phyloP scores from a whole-genome alignment of 2,113 vertebrate species.

The Rynchops niger region DNA sequence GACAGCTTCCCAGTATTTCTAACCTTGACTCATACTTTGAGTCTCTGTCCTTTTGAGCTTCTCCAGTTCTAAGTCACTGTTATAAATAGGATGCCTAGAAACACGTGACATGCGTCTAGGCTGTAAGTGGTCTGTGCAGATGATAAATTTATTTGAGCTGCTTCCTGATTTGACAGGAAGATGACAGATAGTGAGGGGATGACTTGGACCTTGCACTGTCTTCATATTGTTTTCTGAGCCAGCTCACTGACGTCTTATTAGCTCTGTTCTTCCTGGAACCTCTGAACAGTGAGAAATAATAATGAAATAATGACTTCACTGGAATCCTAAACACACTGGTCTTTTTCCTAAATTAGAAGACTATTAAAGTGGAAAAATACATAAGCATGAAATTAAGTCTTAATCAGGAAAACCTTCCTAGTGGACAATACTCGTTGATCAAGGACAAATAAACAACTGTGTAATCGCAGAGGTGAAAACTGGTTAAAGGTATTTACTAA shows the following conservation, averaged over 20 bases:
- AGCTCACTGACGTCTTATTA: not conserved
- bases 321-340: not conserved
- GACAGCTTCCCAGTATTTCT: not conserved
- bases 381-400: not conserved
- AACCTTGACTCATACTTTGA: not conserved
- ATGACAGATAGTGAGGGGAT: not conserved
- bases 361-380: not conserved
- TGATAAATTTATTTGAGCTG: not conserved
- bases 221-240: not conserved
- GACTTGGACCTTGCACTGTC: not conserved
- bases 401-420: not conserved
- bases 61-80: not conserved
- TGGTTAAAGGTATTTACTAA: not conserved
- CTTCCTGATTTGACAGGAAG: not conserved
- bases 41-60: not conserved
- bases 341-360: not conserved
- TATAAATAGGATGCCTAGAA: not conserved
- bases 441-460: not conserved
- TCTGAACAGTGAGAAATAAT: not conserved
- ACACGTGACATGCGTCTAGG: rapidly evolving
- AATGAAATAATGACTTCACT: not conserved
- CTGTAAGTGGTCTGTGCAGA: not conserved
- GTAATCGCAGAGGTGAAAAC: not conserved
- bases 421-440: not conserved
- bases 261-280: not conserved